Conservation (phyloP, 2,888 invertebrate species). For the Lysandra bellargus region DNA sequence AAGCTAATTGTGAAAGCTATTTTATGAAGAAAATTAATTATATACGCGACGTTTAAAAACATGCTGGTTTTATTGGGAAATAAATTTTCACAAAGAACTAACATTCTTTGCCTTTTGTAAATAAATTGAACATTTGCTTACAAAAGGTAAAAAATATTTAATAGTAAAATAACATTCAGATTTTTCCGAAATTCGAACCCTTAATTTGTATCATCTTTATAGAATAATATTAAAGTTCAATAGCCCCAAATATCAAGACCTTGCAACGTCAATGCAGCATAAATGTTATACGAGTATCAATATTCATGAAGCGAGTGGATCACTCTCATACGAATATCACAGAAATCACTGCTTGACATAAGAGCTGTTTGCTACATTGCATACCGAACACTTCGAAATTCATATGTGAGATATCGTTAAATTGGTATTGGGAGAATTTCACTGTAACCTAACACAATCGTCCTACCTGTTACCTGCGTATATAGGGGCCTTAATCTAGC, state of each 20-base stretch:
- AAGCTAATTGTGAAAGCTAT: no score
- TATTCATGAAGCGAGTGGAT: constrained; percentile 7
- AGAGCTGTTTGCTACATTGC: neutral
- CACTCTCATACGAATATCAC: constrained; percentile 4
- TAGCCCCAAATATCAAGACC: neutral
- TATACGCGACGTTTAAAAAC: no score
- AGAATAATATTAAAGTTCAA: neutral
- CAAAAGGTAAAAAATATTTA: no score
- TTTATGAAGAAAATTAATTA: no score
- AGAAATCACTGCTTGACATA: neutral
- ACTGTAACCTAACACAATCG: neutral
- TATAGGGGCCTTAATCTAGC: no score
- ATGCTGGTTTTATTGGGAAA: no score
- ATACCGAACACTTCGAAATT: neutral
- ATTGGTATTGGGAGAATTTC: neutral
- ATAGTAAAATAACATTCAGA: no score
- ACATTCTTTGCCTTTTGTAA: no score
- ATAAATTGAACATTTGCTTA: no score
- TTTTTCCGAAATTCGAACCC: no score
- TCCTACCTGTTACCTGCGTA: no score
- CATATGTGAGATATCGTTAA: neutral
- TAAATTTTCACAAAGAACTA: no score
- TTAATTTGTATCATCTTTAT: neutral
- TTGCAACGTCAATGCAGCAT: neutral
- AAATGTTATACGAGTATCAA: constrained; percentile 6